These are phyloP conservation scores for Cossypha polioptera DNA, from an alignment of 2,797 vertebrate genomes.

Conservation along the genomic window DNA sequence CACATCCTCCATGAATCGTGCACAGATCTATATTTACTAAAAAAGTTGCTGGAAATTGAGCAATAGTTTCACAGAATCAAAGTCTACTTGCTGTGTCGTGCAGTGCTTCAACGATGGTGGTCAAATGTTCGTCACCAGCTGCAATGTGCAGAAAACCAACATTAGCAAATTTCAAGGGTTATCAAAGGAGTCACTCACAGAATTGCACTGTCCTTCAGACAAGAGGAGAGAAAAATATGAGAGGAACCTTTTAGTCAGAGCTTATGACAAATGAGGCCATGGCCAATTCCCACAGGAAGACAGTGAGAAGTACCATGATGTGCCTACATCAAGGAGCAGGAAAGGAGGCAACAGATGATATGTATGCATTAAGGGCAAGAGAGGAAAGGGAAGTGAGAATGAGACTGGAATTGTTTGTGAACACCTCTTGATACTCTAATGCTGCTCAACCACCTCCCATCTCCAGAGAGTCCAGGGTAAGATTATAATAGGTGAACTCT, in stretches of 20 bases:
- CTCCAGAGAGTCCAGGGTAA: constrained; percentile 55
- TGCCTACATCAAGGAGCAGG: constrained; percentile 21
- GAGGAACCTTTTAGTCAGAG: constrained; percentile 5
- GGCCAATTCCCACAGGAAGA: constrained; percentile 13
- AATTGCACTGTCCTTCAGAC: not conserved
- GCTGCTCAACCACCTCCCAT: constrained; percentile 37
- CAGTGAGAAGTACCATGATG: not conserved
- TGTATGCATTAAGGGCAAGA: not conserved
- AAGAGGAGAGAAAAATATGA: not conserved
- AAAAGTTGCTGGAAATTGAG: constrained; percentile 34
- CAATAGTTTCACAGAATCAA: constrained; percentile 48
- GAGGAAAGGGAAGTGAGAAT: constrained; percentile 18
- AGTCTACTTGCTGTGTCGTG: not conserved
- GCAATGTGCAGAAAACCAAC: not conserved
- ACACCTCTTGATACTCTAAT: constrained; percentile 40
- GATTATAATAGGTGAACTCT: constrained; percentile 71
- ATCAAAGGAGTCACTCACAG: not conserved
- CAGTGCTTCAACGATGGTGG: not conserved
- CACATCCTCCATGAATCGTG: constrained; percentile 39
- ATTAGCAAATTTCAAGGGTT: not conserved
- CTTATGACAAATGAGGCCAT: not conserved
- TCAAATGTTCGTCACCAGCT: not conserved
- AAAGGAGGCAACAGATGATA: constrained; percentile 29
- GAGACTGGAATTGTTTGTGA: constrained; percentile 57
- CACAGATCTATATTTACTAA: constrained; percentile 49